These are phyloP conservation scores for Vultur gryphus DNA, from an alignment of 2,797 vertebrate genomes.

Conservation along the genomic window DNA sequence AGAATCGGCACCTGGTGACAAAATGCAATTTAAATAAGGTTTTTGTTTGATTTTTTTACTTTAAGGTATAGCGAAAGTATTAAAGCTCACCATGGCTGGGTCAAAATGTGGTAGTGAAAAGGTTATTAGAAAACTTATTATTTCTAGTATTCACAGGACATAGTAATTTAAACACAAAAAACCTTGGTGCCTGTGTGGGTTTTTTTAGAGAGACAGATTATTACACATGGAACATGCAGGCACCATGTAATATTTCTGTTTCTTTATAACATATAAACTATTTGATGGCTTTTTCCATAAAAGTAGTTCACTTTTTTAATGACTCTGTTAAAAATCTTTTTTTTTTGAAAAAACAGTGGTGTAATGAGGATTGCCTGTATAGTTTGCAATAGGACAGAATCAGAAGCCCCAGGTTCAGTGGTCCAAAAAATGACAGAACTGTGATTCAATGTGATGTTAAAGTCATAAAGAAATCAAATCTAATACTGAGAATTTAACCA, in stretches of 20 bases:
- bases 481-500: not conserved
- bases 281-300: conserved; percentile 12
- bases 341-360: not conserved
- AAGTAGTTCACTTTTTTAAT: not conserved
- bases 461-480: not conserved
- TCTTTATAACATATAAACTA: conserved; percentile 10
- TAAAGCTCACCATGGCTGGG: not conserved
- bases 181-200: not conserved
- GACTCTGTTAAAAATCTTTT: not conserved
- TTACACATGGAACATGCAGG: not conserved
- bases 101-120: not conserved
- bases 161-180: not conserved
- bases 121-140: not conserved
- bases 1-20: not conserved
- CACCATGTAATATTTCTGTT: not conserved
- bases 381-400: not conserved
- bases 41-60: not conserved
- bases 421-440: not conserved
- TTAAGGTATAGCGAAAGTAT: not conserved
- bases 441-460: not conserved
- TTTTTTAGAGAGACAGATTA: not conserved
- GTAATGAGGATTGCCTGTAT: not conserved
- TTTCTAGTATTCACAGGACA: not conserved
- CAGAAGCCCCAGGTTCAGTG: not conserved
- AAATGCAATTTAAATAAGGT: not conserved